Evolutionary conservation across 2,113 vertebrate genomes (phyloP), one percentile per base, ranked within the genome.

Genomic region (Abramis brama): DNA sequence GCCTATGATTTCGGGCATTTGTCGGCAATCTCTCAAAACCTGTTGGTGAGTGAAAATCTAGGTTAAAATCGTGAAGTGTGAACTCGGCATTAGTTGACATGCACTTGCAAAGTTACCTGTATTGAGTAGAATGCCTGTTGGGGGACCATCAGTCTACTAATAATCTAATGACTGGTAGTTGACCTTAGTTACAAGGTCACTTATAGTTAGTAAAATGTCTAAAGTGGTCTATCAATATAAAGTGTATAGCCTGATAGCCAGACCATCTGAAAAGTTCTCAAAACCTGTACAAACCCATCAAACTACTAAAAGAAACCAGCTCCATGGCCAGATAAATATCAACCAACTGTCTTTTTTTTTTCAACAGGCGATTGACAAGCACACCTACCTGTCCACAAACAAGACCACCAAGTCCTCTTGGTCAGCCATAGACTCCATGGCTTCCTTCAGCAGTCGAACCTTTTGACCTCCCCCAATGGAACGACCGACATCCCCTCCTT

Each of bases 391-490:
- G 89, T 99, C 97, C 90, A 97, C 96, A 82, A 95, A 95, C 52
- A 99, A 93, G 23, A 99, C 87, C 77, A 99, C 85, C 66, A 98
- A 92, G 88, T 99, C 97, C n/a, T 97, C 96, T 78, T 96, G 96
- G 84, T 92, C 92, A 84, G 95, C 94, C 30, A 97, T 90, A 10
- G 82, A 90, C 85, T 93, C 91, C 95, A 98, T 94, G 88, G 92
- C 94, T 91, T 97, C 95, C 88, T 98, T 99, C 93, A 99, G 93
- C 87, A 99, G 93, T 78, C 97, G 95, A 84, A 99, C 97, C 91
- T 99, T 99, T 88, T 99, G 98, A 27, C 98, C 98, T 73, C 98
- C 98, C 0, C 98, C 98, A 68, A 99, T 97, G 9, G 96, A 96
- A n/a, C 91, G 95, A 11, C 96, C 92, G 55, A 96, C 94, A 13